Conservation (phyloP, 2,888 invertebrate species). For the Carcina quercana region DNA sequence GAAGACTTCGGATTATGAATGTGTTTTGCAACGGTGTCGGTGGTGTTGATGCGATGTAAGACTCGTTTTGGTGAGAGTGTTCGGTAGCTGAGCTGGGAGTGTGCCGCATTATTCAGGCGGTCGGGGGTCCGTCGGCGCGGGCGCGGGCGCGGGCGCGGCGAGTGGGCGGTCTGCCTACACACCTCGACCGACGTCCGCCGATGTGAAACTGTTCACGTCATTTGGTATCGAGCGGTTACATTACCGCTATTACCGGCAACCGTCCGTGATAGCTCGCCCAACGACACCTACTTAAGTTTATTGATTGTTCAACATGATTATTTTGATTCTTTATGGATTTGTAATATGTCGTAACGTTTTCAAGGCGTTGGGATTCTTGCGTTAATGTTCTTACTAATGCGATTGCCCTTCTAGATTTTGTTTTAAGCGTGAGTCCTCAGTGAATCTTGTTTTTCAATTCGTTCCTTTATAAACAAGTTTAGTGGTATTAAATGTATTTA, state of each 20-base stretch:
- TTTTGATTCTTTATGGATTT: no score
- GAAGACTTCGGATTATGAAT: constrained; percentile 4
- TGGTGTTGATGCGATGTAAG: constrained; percentile 9
- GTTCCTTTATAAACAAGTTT: no score
- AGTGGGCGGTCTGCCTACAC: constrained; percentile 38
- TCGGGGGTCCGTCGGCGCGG: constrained; percentile 13
- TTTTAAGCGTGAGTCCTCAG: no score
- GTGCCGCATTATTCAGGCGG: constrained; percentile 16
- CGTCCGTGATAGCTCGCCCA: constrained; percentile 29
- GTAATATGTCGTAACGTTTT: no score
- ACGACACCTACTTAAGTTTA: constrained; percentile 32
- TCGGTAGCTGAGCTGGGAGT: constrained; percentile 5
- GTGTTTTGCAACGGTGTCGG: constrained; percentile 2
- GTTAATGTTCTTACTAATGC: no score
- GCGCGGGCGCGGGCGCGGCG: constrained; percentile 19
- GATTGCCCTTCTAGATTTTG: no score
- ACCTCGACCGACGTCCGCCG: constrained; percentile 24
- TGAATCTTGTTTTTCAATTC: no score
- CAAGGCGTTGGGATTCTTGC: no score
- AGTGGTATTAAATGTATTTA: no score
- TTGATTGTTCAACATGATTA: no score
- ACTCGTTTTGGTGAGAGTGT: constrained; percentile 10
- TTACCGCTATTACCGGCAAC: constrained; percentile 19
- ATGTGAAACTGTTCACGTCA: constrained; percentile 33
- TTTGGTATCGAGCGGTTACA: constrained; percentile 31